Percentiles rank a stretch among this genome's conserved stretches.
phyloP scores from a whole-genome alignment of 2,888 invertebrate genomes.

The Linyphia triangularis region DNA sequence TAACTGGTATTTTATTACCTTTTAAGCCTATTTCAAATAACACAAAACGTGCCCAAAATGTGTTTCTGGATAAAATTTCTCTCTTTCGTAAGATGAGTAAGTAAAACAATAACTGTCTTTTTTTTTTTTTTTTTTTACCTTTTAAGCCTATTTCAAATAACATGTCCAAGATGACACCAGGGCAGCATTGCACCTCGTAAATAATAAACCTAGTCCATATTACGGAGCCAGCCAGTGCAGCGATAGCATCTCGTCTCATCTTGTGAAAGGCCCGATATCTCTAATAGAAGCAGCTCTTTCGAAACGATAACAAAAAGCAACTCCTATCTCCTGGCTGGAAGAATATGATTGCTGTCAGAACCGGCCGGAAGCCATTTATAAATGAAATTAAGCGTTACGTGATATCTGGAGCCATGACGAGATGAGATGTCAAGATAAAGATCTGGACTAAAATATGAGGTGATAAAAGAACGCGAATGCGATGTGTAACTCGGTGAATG shows the following conservation, averaged over 20 bases:
- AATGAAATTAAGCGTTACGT: conserved; percentile 60
- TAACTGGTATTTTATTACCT: too few relatives aligned
- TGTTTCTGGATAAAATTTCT: too few relatives aligned
- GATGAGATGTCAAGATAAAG: conserved; percentile 31
- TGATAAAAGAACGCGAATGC: conserved; percentile 34
- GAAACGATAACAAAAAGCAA: not conserved
- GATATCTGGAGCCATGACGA: conserved; percentile 14
- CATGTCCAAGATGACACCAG: too few relatives aligned
- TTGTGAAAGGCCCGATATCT: not conserved
- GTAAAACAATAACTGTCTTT: too few relatives aligned
- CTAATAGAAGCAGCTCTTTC: not conserved
- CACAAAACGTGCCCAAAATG: too few relatives aligned
- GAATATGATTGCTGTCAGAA: conserved; percentile 14
- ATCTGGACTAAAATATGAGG: conserved; percentile 45
- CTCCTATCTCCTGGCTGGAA: not conserved
- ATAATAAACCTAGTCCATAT: too few relatives aligned
- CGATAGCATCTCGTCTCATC: conserved; percentile 14
- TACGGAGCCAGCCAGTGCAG: not conserved
- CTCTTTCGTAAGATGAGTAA: too few relatives aligned
- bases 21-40: too few relatives aligned
- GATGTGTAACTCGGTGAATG: too few relatives aligned
- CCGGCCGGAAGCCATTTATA: conserved; percentile 37
- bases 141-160: too few relatives aligned
- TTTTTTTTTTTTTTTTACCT: too few relatives aligned
- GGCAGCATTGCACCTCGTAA: too few relatives aligned